These are phyloP conservation scores for human (Homo sapiens) DNA, from an alignment of 2,113 vertebrate genomes.

Conservation along the genomic window DNA sequence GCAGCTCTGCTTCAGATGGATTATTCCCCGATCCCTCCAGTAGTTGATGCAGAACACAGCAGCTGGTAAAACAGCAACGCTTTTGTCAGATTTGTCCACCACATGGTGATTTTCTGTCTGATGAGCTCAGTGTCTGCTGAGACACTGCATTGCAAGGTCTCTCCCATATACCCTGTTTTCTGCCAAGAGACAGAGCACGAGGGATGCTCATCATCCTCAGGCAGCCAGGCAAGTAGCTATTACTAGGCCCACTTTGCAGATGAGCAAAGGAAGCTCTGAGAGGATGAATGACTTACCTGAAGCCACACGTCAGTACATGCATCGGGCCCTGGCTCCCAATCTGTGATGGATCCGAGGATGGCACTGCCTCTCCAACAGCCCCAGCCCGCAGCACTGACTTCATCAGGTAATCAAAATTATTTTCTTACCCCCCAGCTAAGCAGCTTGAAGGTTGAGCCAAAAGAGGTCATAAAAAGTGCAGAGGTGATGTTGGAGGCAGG, in stretches of 20 bases:
- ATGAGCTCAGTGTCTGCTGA: not conserved
- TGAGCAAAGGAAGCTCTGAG: not conserved
- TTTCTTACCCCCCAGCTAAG: not conserved
- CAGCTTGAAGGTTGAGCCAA: too few relatives aligned
- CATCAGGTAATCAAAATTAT: too few relatives aligned
- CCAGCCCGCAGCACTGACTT: not conserved
- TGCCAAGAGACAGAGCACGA: too few relatives aligned
- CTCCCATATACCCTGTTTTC: not conserved
- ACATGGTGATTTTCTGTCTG: accelerated
- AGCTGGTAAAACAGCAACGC: accelerated
- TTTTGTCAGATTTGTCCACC: not conserved
- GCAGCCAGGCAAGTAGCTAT: too few relatives aligned
- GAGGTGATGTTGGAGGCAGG: not conserved
- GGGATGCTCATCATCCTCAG: not conserved
- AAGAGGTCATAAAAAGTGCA: not conserved
- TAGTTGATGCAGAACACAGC: too few relatives aligned
- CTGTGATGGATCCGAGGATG: too few relatives aligned
- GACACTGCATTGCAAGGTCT: accelerated
- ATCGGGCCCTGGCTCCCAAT: not conserved
- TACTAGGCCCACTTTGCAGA: not conserved
- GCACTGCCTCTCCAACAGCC: not conserved
- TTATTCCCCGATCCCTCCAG: not conserved
- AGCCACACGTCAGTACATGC: not conserved
- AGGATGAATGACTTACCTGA: not conserved
- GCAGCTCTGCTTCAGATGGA: not conserved